These are phyloP conservation scores for Blera fallax DNA, from an alignment of 2,888 invertebrate species.

Conservation along the genomic window DNA sequence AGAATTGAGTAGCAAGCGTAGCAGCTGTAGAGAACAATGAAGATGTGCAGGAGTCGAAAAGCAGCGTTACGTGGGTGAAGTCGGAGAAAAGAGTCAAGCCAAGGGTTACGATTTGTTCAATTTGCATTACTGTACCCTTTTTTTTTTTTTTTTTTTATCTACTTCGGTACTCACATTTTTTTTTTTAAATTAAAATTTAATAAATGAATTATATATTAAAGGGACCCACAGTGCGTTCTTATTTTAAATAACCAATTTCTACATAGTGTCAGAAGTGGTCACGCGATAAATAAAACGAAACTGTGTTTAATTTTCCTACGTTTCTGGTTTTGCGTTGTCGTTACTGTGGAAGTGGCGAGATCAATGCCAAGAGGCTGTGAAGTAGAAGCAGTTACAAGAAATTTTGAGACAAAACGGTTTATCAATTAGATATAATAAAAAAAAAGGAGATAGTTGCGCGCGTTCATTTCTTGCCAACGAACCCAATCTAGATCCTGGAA, in stretches of 20 bases:
- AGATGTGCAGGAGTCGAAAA: too few relatives aligned
- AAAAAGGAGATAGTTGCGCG: too few relatives aligned
- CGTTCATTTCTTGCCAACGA: neutral
- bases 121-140: too few relatives aligned
- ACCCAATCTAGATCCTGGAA: neutral
- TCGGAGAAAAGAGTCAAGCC: too few relatives aligned
- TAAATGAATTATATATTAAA: too few relatives aligned
- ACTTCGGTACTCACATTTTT: too few relatives aligned
- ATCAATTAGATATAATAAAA: constrained; percentile 13
- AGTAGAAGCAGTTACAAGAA: constrained; percentile 8
- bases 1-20: neutral
- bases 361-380: neutral
- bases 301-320: neutral
- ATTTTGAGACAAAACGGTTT: constrained; percentile 10
- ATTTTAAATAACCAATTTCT: neutral
- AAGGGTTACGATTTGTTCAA: too few relatives aligned
- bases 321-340: neutral
- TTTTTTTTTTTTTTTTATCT: too few relatives aligned
- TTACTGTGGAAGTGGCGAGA: neutral
- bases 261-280: constrained; percentile 23
- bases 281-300: neutral
- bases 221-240: too few relatives aligned
- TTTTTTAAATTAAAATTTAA: too few relatives aligned
- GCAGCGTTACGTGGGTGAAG: too few relatives aligned
- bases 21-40: too few relatives aligned